Evolutionary conservation across 2,797 vertebrate genomes (phyloP), one percentile per base, ranked within the genome.

Genomic region (Linurgus olivaceus): DNA sequence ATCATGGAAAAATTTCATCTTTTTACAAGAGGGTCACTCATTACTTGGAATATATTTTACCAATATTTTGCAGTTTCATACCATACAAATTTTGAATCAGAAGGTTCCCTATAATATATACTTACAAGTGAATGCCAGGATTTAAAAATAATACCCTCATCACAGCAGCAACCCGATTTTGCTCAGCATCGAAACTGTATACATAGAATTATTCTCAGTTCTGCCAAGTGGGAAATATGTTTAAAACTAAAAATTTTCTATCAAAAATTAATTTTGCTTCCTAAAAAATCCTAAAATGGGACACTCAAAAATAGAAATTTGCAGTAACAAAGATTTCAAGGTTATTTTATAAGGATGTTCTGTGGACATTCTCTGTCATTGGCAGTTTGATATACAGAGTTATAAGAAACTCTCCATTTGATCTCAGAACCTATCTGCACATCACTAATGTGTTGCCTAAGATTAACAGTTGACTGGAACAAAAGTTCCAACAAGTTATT

Each of bases 51-150:
- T 80, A 59, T 66, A 86, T 85, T 94, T 96, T 95, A 88, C 83
- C 88, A 96, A 55, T 92, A 96, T 87, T 93, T 90, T 94, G 70
- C 50, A 67, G 67, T 79, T 94, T 82, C 63, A 67, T 42, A 79
- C 44, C 74, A 73, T 83, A 75, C 6, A 72, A 61, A 81, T 47
- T 29, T 38, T 5, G 5, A 40, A 42, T 28, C 52, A 85, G 58
- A 72, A 67, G n/a, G 23, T 28, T 83, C 38, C 4, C 25, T 82
- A 33, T 37, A 21, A 50, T 7, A 18, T 21, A 57, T 15, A 80
- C 16, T 50, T 45, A 50, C 5, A 57, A 8, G 11, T 24, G 57
- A 61, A 40, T 24, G 12, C 54, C 65, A 61, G 24, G 16, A n/a
- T 71, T 87, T 65, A 29, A 74, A 75, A 90, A 59, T 24, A 72